Evolutionary conservation across 1,140 invertebrate genomes (phyloP), one percentile per base, ranked within the genome.

Genomic region (Luehdorfia chinensis): DNA sequence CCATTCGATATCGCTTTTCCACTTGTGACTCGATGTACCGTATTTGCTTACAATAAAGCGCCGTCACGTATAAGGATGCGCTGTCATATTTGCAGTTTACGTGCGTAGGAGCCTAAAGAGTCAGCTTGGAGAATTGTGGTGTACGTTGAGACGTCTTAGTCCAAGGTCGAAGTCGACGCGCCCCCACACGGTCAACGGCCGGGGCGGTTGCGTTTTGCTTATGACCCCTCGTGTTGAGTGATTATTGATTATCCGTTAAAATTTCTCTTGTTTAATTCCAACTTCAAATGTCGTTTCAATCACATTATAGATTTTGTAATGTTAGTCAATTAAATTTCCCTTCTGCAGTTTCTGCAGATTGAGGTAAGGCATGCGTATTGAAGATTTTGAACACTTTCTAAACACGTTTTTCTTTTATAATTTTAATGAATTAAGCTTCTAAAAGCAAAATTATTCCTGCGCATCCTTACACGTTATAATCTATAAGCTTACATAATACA

Each of bases 1-100:
- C n/a, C n/a, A n/a, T n/a, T n/a, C n/a, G 84, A 88, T 90, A 73
- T 49, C 55, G 53, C 74, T 75, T 61, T 70, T 68, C 75, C 56
- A 12, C 28, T 28, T 39, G 9, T 12, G 33, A 12, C 34, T 50
- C 18, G 23, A 16, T 27, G 9, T 31, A 32, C 37, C 41, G 16
- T 32, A 9, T n/a, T n/a, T 39, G 34, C 16, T 21, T 15, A 34
- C 27, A 39, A 43, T 30, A 47, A 47, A 18, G 31, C 19, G 30
- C 12, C 9, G 31, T 43, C 39, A 33, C 47, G 19, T 13, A n/a
- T n/a, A n/a, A n/a, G n/a, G n/a, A n/a, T n/a, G n/a, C n/a, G n/a
- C n/a, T n/a, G n/a, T n/a, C n/a, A n/a, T n/a, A n/a, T 52, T 34
- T 30, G 7, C 13, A 45, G 5, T 45, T 15, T 21, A 31, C 25